phyloP scores from a whole-genome alignment of 2,113 vertebrate genomes.

The Oreochromis niloticus region DNA sequence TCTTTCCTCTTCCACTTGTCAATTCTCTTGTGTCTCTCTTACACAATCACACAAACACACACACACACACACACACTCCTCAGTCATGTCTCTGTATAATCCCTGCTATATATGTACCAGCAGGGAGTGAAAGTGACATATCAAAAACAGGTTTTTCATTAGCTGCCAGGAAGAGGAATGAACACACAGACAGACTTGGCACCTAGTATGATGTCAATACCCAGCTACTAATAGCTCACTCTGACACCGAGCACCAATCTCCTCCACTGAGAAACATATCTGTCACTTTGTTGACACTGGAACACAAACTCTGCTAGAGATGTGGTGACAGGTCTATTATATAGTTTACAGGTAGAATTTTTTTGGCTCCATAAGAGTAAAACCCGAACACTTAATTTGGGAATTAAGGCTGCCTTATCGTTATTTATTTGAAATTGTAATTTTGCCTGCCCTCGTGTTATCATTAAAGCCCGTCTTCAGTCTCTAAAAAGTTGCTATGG shows the following conservation, averaged over 20 bases:
- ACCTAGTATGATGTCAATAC: constrained; percentile 48
- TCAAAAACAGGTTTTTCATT: constrained; percentile 55
- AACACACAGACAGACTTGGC: constrained; percentile 29
- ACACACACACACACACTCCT: not conserved
- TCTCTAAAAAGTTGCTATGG: constrained; percentile 55
- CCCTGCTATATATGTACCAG: constrained; percentile 23
- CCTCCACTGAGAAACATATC: constrained; percentile 21
- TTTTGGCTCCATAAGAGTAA: not conserved
- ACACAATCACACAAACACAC: not conserved
- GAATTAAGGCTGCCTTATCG: not conserved
- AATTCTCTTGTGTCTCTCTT: constrained; percentile 1
- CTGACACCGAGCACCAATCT: constrained; percentile 46
- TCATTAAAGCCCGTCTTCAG: not conserved
- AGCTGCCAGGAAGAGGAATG: constrained; percentile 54
- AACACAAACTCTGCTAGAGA: constrained; percentile 14
- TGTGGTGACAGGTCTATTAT: constrained; percentile 29
- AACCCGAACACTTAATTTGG: not conserved
- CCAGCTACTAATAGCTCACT: constrained; percentile 35
- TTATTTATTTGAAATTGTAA: not conserved
- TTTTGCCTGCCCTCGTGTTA: not conserved
- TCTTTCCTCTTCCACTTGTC: constrained; percentile 2
- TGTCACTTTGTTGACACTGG: constrained; percentile 42
- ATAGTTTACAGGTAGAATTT: not conserved
- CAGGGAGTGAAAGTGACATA: constrained; percentile 35
- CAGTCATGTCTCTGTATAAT: constrained; percentile 20